phyloP scores from a whole-genome alignment of 2,888 invertebrate species.

The Plagiodera versicolora region DNA sequence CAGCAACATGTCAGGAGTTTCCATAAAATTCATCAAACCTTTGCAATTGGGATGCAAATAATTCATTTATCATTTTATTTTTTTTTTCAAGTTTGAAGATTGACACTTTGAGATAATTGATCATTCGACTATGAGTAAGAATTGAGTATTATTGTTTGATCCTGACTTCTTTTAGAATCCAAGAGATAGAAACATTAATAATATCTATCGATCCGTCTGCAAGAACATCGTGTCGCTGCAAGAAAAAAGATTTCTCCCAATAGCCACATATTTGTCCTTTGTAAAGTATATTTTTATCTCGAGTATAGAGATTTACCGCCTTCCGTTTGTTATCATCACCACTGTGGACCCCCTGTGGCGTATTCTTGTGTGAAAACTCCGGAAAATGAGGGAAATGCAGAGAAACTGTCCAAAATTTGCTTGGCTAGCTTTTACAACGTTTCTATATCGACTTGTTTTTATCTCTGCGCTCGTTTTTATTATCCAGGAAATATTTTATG shows the following conservation, averaged over 20 bases:
- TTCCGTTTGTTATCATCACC: slow-evolving; percentile 23
- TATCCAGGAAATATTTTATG: background rate
- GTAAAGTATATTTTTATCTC: slow-evolving; percentile 22
- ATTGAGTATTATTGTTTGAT: too few species aligned
- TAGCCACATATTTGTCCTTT: slow-evolving; percentile 27
- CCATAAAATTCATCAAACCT: too few species aligned
- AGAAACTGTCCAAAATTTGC: slow-evolving; percentile 24
- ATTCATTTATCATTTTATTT: too few species aligned
- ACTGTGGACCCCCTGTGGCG: slow-evolving; percentile 21
- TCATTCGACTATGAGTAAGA: too few species aligned
- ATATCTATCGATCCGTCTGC: background rate
- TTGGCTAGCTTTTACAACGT: slow-evolving; percentile 21
- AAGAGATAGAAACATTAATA: background rate
- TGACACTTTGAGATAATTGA: too few species aligned
- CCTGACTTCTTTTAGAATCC: too few species aligned
- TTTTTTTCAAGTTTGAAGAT: too few species aligned
- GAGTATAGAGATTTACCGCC: slow-evolving; percentile 23
- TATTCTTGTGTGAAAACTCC: slow-evolving; percentile 12
- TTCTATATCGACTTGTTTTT: slow-evolving; percentile 25
- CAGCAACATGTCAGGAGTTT: too few species aligned
- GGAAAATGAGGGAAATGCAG: slow-evolving; percentile 19
- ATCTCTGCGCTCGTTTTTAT: background rate
- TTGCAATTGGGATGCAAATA: too few species aligned
- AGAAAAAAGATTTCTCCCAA: slow-evolving; percentile 17
- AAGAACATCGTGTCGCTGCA: background rate